Evolutionary conservation across 2,888 invertebrate species (phyloP), one percentile per base, ranked within the genome.

Genomic region (Drosophila histrio): DNA sequence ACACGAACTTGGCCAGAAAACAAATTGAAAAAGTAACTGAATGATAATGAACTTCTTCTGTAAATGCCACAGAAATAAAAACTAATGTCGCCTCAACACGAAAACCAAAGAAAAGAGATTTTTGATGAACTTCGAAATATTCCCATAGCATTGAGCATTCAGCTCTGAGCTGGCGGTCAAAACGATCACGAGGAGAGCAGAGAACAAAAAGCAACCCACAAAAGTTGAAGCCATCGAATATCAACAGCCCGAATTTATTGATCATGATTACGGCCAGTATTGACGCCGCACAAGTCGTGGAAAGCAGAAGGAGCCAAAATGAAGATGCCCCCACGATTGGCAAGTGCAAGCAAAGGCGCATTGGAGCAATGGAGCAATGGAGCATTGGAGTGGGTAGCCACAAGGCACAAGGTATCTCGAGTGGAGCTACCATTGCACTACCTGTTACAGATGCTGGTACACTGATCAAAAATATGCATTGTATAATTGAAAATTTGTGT

Each of bases 221-320:
- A 36, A 63, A 64, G 49, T 43, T 47, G 60, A 32, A 64, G 38
- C 39, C 50, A 52, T 52, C 49, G 49, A 77, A 75, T 66, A 79
- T 72, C 79, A 52, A 64, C 69, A 76, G 59, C 71, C 67, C 65
- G 69, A 85, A 87, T 84, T 87, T 84, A 84, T 84, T 84, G 83
- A 87, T 84, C 83, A 85, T 84, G 86, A 84, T 84, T 85, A 38
- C 38, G 50, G 13, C 47, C 21, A 47, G 13, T 21, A 67, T 74
- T 84, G 77, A 75, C 68, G 78, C 81, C 87, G 78, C 87, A 84
- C 84, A 82, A 77, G 87, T 84, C 81, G 87, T 87, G 81, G 78
- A 41, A 44, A 41, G 19, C 8, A 43, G 50, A 52, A 46, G 46
- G 11, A 52, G 19, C n/a, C 30, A 60, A 58, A 60, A 60, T 39